These are phyloP conservation scores for Drosophila diplacantha DNA, from an alignment of 2,888 invertebrate genomes.

Conservation along the genomic window DNA sequence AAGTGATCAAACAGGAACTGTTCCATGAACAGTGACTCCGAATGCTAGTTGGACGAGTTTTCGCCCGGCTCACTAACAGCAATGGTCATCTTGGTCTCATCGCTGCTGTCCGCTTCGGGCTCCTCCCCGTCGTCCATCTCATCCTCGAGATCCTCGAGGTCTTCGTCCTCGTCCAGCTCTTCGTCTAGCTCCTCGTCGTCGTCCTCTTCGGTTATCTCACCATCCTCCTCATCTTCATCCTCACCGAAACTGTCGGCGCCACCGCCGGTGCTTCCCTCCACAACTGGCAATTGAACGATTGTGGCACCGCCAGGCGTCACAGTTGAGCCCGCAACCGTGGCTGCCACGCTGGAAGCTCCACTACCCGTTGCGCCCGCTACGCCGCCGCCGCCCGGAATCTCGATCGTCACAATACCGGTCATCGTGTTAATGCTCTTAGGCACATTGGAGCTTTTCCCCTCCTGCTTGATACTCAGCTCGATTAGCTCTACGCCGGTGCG, in stretches of 20 bases:
- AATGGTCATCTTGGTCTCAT: slow-evolving; percentile 76
- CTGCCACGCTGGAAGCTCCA: slow-evolving; percentile 64
- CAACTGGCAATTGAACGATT: slow-evolving; percentile 55
- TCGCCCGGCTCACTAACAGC: slow-evolving; percentile 73
- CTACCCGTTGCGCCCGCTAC: slow-evolving; percentile 43
- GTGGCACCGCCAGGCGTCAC: slow-evolving; percentile 65
- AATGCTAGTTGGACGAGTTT: slow-evolving; percentile 77
- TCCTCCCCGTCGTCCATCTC: slow-evolving; percentile 67
- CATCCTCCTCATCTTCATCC: slow-evolving; percentile 68
- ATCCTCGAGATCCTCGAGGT: slow-evolving; percentile 62
- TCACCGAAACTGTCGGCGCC: slow-evolving; percentile 48
- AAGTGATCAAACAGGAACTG: slow-evolving; percentile 77
- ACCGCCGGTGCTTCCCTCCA: background rate
- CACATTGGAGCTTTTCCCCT: slow-evolving; percentile 48
- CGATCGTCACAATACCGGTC: slow-evolving; percentile 74
- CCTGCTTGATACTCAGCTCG: slow-evolving; percentile 73
- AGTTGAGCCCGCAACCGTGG: slow-evolving; percentile 75
- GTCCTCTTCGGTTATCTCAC: slow-evolving; percentile 64
- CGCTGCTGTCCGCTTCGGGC: slow-evolving; percentile 60
- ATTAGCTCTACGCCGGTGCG: slow-evolving; percentile 71
- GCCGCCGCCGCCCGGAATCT: slow-evolving; percentile 60
- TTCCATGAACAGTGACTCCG: slow-evolving; percentile 77
- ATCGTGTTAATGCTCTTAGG: slow-evolving; percentile 70
- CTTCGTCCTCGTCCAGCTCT: slow-evolving; percentile 63
- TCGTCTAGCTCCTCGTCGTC: slow-evolving; percentile 58